phyloP scores from a whole-genome alignment of 2,113 vertebrate species.

The Leptodactylus fuscus region DNA sequence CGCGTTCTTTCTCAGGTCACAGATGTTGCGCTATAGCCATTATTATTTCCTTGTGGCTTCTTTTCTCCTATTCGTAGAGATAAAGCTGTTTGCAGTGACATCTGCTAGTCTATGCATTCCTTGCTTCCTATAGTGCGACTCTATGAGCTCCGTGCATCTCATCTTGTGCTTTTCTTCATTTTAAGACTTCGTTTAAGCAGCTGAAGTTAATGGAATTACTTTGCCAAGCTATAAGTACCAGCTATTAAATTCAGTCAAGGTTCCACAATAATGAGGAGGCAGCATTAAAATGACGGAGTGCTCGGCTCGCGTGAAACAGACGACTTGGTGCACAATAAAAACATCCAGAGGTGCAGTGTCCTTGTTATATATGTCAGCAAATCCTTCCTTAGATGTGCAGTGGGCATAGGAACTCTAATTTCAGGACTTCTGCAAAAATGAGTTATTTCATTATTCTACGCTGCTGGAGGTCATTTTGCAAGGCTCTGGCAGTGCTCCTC shows the following conservation, averaged over 20 bases:
- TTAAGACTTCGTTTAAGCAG: slow-evolving; percentile 38
- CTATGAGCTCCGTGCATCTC: slow-evolving; percentile 34
- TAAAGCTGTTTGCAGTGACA: slow-evolving; percentile 37
- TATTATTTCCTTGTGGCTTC: slow-evolving; percentile 25
- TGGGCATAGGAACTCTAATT: background rate
- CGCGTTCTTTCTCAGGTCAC: no score
- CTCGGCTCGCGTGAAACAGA: background rate
- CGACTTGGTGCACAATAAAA: slow-evolving; percentile 3
- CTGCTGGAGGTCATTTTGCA: no score
- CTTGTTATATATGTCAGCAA: slow-evolving; percentile 10
- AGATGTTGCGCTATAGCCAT: slow-evolving; percentile 22
- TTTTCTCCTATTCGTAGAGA: background rate
- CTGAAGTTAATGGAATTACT: slow-evolving; percentile 52
- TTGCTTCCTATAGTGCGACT: slow-evolving; percentile 10
- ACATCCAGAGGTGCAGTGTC: background rate
- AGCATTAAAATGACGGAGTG: slow-evolving; percentile 41
- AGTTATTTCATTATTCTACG: background rate
- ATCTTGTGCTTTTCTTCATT: slow-evolving; percentile 43
- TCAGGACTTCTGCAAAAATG: background rate
- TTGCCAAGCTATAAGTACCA: slow-evolving; percentile 47
- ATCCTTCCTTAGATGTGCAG: background rate
- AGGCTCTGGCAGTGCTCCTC: no score
- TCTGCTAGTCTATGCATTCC: slow-evolving; percentile 13
- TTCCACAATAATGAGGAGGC: slow-evolving; percentile 39
- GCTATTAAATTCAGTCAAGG: slow-evolving; percentile 41